These are phyloP conservation scores for Pharmacophagus antenor DNA, from an alignment of 2,888 invertebrate species.

Conservation along the genomic window DNA sequence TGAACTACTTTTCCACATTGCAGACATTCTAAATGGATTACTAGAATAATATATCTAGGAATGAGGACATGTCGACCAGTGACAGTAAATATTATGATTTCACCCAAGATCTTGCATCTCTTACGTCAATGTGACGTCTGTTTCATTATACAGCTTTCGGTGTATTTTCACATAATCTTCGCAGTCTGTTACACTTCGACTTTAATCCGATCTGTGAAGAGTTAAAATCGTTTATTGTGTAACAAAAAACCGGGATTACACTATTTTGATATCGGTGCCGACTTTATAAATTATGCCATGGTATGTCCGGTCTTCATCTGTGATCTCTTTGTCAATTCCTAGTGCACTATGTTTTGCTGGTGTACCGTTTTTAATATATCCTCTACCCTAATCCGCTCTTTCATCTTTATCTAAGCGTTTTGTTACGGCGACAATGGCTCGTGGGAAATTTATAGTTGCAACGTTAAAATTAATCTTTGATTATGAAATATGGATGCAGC, in stretches of 20 bases:
- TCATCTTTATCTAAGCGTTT: constrained; percentile 47
- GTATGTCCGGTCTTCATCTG: constrained; percentile 71
- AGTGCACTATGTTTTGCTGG: constrained; percentile 47
- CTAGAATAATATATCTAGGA: constrained; percentile 67
- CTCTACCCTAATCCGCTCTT: constrained; percentile 50
- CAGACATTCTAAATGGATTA: constrained; percentile 39
- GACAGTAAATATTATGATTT: constrained; percentile 76
- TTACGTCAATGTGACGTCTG: constrained; percentile 78
- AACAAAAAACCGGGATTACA: constrained; percentile 45
- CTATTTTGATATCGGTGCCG: constrained; percentile 71
- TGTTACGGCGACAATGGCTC: constrained; percentile 51
- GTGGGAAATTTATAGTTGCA: constrained; percentile 46
- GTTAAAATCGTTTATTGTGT: constrained; percentile 48
- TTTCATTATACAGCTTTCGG: constrained; percentile 66
- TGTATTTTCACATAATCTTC: constrained; percentile 54
- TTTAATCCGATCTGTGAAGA: constrained; percentile 51
- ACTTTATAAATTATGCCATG: constrained; percentile 70
- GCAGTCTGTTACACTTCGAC: constrained; percentile 44
- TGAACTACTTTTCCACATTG: constrained; percentile 15
- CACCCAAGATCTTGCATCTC: constrained; percentile 72
- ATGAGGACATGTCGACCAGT: constrained; percentile 60
- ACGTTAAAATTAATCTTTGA: constrained; percentile 34
- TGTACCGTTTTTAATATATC: constrained; percentile 58
- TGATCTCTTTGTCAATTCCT: constrained; percentile 60
- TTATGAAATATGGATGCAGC: constrained; percentile 33